Base-by-base conservation (phyloP, 2,113 vertebrate species). In the Centropristis striata region DNA sequence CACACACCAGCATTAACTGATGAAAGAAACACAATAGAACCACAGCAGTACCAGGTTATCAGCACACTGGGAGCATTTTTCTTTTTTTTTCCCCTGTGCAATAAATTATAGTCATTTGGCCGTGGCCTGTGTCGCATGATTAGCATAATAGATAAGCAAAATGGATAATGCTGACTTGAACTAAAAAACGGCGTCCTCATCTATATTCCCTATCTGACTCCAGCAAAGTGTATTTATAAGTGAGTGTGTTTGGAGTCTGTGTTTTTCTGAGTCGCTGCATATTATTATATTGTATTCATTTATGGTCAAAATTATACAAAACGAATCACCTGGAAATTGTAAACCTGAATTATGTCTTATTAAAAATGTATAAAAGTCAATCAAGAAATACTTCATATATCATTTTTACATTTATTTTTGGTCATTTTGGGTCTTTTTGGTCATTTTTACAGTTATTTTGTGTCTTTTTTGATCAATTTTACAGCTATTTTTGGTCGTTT, bases 111-210 rank as follows among this genome's bases (percentile, higher is more conserved):
- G 32, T 32, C 32, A 32, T 32, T 36, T 32, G 1, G 12, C 28
- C 12, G 16, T 23, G 25, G 9, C 12, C 21, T 54, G 4, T 53
- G 15, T 81, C 44, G 47, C 57, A 64, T 3, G 12, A 68, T 71
- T 75, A 63, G 41, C 42, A 75, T 69, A 47, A 39, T 23, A 64
- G 37, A 47, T 70, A 28, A 73, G 16, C 18, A 21, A 39, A 55
- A 74, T 75, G 37, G 18, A 71, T 60, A 75, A 66, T 60, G 20
- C 58, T 70, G 53, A 39, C 32, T 37, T 46, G n/a, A 57, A 21
- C 37, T n/a, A 23, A 83, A 53, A 39, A 42, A 58, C 6, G 4
- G 32, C 1, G 32, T 32, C 32, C 32, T 2, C 6, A 32, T 32
- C 32, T 32, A 6, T 32, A 32, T 32, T 32, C 32, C 32, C 32